Conservation (phyloP, 2,888 invertebrate genomes). For the Sesia apiformis region DNA sequence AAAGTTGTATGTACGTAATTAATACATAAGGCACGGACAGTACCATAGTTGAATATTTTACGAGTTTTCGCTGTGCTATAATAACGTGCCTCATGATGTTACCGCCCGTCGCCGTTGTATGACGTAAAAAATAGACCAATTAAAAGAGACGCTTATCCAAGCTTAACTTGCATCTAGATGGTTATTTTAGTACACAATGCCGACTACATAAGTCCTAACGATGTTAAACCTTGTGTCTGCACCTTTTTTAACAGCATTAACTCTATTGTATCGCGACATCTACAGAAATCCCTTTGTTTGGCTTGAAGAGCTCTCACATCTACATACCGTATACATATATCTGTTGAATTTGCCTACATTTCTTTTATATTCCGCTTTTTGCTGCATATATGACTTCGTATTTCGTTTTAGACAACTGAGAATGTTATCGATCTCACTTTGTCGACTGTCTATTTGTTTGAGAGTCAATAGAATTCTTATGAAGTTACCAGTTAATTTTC, state of each 20-base stretch:
- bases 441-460: too few relatives aligned
- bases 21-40: too few relatives aligned
- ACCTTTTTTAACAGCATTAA: not conserved
- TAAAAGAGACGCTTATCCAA: not conserved
- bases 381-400: too few relatives aligned
- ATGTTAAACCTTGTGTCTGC: not conserved
- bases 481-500: too few relatives aligned
- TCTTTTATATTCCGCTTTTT: too few relatives aligned
- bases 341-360: not conserved
- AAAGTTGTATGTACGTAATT: too few relatives aligned
- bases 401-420: too few relatives aligned
- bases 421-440: too few relatives aligned
- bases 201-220: not conserved
- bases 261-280: not conserved
- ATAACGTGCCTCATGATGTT: not conserved
- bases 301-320: not conserved
- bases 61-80: too few relatives aligned
- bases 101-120: not conserved
- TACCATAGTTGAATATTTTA: too few relatives aligned
- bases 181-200: not conserved
- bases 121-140: not conserved
- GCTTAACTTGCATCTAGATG: not conserved
- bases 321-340: not conserved
- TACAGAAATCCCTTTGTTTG: not conserved
- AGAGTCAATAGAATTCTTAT: too few relatives aligned